Percentiles rank a stretch among this genome's conserved stretches.
These are phyloP conservation scores for Plebejus melissa DNA, from an alignment of 2,888 invertebrate species.

Conservation along the genomic window DNA sequence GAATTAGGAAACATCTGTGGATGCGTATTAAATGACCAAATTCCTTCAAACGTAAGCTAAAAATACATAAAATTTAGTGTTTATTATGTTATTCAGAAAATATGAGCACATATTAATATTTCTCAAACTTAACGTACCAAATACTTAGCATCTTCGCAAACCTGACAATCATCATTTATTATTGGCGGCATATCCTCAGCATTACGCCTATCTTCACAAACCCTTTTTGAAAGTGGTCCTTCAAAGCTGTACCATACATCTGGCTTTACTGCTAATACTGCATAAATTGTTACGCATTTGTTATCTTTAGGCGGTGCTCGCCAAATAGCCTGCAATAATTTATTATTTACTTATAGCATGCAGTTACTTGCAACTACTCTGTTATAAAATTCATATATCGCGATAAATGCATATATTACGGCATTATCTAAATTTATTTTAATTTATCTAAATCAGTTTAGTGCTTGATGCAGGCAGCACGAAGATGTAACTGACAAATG, in stretches of 20 bases:
- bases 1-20: slow-evolving; percentile 52
- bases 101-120: background rate
- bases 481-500: no score
- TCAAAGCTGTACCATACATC: slow-evolving; percentile 67
- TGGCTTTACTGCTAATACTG: slow-evolving; percentile 59
- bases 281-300: slow-evolving; percentile 64
- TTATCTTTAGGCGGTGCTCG: slow-evolving; percentile 60
- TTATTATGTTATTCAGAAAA: background rate
- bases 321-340: slow-evolving; percentile 54
- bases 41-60: slow-evolving; percentile 60
- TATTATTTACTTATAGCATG: background rate
- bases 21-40: slow-evolving; percentile 68
- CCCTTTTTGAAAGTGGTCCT: slow-evolving; percentile 55
- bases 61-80: slow-evolving; percentile 30
- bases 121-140: slow-evolving; percentile 45
- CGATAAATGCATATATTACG: no score
- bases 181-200: slow-evolving; percentile 63
- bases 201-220: slow-evolving; percentile 65
- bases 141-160: slow-evolving; percentile 66
- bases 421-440: no score
- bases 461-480: no score
- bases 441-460: no score
- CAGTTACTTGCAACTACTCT: background rate
- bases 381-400: background rate
- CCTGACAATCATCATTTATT: slow-evolving; percentile 57